Conservation (phyloP, 1,140 invertebrate genomes). For the Branchinecta lynchi region DNA sequence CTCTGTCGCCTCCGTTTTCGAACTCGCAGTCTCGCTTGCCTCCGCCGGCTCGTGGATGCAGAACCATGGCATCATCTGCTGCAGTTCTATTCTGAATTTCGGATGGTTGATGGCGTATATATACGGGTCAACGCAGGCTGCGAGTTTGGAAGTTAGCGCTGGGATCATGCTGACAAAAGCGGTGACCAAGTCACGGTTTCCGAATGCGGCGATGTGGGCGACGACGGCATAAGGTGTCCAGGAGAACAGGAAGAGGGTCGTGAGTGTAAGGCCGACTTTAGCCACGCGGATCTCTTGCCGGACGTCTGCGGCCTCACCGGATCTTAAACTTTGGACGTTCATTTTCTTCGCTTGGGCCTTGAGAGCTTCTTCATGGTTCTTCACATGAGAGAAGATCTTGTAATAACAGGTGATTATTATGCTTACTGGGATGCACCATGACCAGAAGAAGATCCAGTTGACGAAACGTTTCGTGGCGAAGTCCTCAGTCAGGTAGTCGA, state of each 20-base stretch:
- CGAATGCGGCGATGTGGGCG: constrained; percentile 29
- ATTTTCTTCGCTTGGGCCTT: constrained; percentile 40
- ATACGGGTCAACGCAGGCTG: constrained; percentile 28
- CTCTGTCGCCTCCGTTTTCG: constrained; percentile 28
- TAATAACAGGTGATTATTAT: constrained; percentile 68
- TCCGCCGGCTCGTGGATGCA: constrained; percentile 40
- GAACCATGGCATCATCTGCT: constrained; percentile 52
- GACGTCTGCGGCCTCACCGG: constrained; percentile 23
- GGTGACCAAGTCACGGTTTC: constrained; percentile 23
- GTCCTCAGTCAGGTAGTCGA: constrained; percentile 62
- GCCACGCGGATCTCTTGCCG: constrained; percentile 24
- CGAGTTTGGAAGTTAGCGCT: constrained; percentile 27
- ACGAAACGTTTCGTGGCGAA: constrained; percentile 57
- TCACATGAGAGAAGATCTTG: constrained; percentile 67
- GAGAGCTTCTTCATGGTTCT: constrained; percentile 68
- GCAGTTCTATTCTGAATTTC: constrained; percentile 39
- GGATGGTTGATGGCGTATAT: constrained; percentile 27
- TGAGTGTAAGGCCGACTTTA: constrained; percentile 26
- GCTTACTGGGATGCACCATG: constrained; percentile 56
- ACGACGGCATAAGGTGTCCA: constrained; percentile 29
- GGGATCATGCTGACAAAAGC: constrained; percentile 27
- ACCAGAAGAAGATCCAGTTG: constrained; percentile 53
- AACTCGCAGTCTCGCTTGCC: constrained; percentile 25
- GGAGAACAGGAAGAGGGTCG: constrained; percentile 27
- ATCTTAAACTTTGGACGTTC: constrained; percentile 28